A percentile compares a stretch with the other conserved stretches of the same genome.
Evolutionary conservation across 2,888 invertebrate species (phyloP).

Genomic region (Ochropleura plecta): DNA sequence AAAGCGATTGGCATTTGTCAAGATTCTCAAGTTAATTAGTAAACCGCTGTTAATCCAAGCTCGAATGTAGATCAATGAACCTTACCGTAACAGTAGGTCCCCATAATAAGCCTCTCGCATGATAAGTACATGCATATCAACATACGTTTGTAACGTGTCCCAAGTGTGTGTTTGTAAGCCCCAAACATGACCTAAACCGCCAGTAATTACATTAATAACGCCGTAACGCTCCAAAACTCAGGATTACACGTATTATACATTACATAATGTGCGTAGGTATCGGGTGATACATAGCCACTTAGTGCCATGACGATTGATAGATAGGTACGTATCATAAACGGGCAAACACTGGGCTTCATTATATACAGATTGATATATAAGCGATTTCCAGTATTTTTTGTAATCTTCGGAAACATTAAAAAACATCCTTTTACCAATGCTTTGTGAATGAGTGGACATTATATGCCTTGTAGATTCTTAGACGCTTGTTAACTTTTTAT

Average conservation of each 20-base stretch:
- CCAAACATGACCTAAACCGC: constrained; percentile 18
- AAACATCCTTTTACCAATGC: too few relatives aligned
- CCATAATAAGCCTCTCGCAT: neutral
- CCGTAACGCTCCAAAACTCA: constrained; percentile 17
- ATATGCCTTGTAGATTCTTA: too few relatives aligned
- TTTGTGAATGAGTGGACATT: too few relatives aligned
- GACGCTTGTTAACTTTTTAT: too few relatives aligned
- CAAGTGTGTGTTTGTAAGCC: constrained; percentile 25
- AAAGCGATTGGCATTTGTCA: too few relatives aligned
- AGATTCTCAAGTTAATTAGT: too few relatives aligned
- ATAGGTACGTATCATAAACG: neutral
- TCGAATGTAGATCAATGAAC: neutral
- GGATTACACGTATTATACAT: constrained; percentile 30
- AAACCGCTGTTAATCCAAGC: constrained; percentile 2
- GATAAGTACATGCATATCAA: neutral
- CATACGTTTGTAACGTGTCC: constrained; percentile 9
- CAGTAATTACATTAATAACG: constrained; percentile 46
- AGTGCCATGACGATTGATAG: constrained; percentile 4
- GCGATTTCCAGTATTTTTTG: neutral
- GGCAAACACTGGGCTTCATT: too few relatives aligned
- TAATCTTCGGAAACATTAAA: neutral
- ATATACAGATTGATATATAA: neutral
- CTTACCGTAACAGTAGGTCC: neutral
- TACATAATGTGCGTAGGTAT: constrained; percentile 17
- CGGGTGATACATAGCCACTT: neutral